Base-by-base conservation (phyloP, 1,140 invertebrate genomes). In the Aphis craccivora region DNA sequence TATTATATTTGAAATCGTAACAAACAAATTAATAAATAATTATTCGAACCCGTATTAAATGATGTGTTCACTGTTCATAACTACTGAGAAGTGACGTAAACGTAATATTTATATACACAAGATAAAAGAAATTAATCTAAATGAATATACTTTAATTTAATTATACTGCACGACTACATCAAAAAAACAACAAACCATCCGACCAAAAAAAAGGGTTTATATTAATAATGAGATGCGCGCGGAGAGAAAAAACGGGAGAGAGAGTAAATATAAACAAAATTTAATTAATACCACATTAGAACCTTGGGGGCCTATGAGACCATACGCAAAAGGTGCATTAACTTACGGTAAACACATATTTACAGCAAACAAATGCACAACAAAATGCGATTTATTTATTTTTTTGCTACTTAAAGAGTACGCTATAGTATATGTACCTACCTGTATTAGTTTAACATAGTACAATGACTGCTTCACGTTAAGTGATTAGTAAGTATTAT, bases 61-160 rank as follows among this genome's bases (percentile, higher is more conserved):
- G 11, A 76, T 76, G 60, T 76, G 30, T 6, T 76, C 60, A 76
- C n/a, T 76, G 30, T 6, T 76, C 60, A 76, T 76, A 76, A 76
- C 25, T n/a, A 6, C 25, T n/a, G 2, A 76, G 14, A 76, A 76
- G 60, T n/a, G 60, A 76, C 60, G 60, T 76, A 14, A 18, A n/a
- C 60, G 60, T 76, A n/a, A 76, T n/a, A n/a, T 76, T 76, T 76
- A 76, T 35, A 35, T 76, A 76, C 30, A 76, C 30, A 76, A 76
- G 60, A 76, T 76, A 76, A 76, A 67, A 67, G 30, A 67, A 76
- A 76, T 76, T n/a, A 35, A n/a, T 76, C 60, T 76, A 76, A 76
- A n/a, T 76, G 60, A 76, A 76, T 35, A 76, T 76, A 76, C 14
- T 76, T 76, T n/a, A 76, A n/a, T 76, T 76, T 76, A 76, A 76